phyloP scores from a whole-genome alignment of 2,797 vertebrate genomes.

The Streptopelia turtur region DNA sequence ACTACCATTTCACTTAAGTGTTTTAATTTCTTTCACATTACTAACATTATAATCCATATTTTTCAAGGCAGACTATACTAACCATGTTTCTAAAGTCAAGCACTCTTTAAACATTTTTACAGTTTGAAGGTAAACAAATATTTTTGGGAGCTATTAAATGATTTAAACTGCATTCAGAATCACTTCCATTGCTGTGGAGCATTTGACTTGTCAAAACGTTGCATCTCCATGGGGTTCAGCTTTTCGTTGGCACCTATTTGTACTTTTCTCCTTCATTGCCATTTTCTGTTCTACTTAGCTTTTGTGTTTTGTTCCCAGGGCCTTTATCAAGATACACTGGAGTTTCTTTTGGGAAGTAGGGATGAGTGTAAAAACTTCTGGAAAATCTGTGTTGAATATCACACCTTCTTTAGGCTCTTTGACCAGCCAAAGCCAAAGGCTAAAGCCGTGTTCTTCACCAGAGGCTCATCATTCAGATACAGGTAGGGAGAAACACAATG shows the following conservation, averaged over 20 bases:
- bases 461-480: constrained; percentile 99
- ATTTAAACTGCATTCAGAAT: background rate
- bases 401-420: constrained; percentile 93
- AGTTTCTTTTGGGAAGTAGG: constrained; percentile 93
- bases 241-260: background rate
- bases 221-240: background rate
- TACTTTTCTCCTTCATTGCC: background rate
- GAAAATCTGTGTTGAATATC: constrained; percentile 98
- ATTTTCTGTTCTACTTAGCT: background rate
- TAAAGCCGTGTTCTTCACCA: constrained; percentile 90
- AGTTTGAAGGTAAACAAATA: background rate
- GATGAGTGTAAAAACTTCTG: constrained; percentile 97
- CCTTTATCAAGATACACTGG: constrained; percentile 92
- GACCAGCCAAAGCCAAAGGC: constrained; percentile 94
- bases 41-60: background rate
- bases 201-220: background rate
- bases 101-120: background rate
- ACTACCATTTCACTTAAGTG: background rate
- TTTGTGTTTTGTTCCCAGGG: constrained; percentile 79
- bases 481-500: constrained; percentile 80
- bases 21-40: background rate
- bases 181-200: background rate
- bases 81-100: background rate
- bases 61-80: background rate
- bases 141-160: background rate